These are phyloP conservation scores for Meloidogyne hapla DNA, from an alignment of 1,140 invertebrate species.

Conservation along the genomic window DNA sequence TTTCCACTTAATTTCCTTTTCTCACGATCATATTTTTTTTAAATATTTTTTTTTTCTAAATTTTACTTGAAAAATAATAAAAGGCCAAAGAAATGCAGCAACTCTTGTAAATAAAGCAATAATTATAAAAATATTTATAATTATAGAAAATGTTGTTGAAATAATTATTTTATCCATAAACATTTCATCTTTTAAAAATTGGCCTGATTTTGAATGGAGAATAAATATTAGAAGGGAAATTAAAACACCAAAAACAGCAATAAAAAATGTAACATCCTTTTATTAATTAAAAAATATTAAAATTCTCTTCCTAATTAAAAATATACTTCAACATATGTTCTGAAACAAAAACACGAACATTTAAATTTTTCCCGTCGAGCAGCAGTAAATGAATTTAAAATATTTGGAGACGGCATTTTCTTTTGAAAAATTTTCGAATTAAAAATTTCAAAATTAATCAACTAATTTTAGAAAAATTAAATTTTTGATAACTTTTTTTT, in stretches of 20 bases:
- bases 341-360: neutral
- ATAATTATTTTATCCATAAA: neutral
- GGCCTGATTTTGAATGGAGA: neutral
- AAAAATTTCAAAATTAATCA: too few species aligned
- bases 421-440: too few species aligned
- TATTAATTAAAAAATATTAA: neutral
- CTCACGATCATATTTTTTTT: too few species aligned
- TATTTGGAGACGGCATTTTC: neutral
- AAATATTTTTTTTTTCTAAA: neutral
- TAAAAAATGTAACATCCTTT: neutral
- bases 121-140: constrained; percentile 1
- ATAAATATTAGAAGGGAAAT: neutral
- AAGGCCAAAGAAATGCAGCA: neutral
- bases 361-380: neutral
- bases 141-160: neutral
- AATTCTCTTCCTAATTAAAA: neutral
- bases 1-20: too few species aligned
- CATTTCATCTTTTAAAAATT: neutral
- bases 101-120: constrained; percentile 1
- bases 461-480: too few species aligned
- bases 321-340: neutral
- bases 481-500: too few species aligned
- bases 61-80: neutral
- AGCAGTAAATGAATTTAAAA: neutral
- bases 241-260: neutral